Base-by-base conservation (phyloP, 2,888 invertebrate species). In the Acrobasis suavella region DNA sequence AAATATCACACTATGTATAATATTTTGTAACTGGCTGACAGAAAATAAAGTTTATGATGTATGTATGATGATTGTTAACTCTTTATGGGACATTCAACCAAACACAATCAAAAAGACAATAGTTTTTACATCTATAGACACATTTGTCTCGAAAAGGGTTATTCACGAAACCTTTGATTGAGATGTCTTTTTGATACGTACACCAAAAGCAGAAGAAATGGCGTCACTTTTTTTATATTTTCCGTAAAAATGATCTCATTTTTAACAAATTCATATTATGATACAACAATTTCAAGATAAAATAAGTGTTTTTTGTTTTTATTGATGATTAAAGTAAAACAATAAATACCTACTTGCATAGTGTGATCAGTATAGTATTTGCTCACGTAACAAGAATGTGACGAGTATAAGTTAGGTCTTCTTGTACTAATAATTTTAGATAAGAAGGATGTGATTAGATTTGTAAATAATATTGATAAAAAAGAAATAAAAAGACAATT, bases 401-500 rank as follows among this genome's bases (percentile, higher is more conserved):
- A 84, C 80, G 70, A 68, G 71, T 80, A 75, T 76, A 77, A 77
- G 75, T 78, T 80, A 78, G 72, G 76, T 78, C 72, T 78, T 78
- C 74, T 81, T 77, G 72, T 68, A 73, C 69, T 85, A 80, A 77
- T 83, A 78, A 80, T 81, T 83, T 81, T 87, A 89, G 86, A 78
- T 81, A 83, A 84, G 85, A 84, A 83, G 85, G 83, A 89, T 90
- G 91, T 91, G 91, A 91, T 89, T 91, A 91, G 90, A 89, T 86
- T 90, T 91, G 91, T 91, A 91, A 91, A 91, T 91, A 91, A 89
- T 85, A 86, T 81, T 78, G 83, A 85, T 82, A 86, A 86, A 82
- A 85, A 83, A 73, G 72, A 72, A 74, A 78, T 73, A 83, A 75
- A 82, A 73, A 72, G 67, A 73, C 69, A 73, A 77, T 75, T 72